Conservation (phyloP, 2,113 vertebrate species). For the Amazona guildingii region DNA sequence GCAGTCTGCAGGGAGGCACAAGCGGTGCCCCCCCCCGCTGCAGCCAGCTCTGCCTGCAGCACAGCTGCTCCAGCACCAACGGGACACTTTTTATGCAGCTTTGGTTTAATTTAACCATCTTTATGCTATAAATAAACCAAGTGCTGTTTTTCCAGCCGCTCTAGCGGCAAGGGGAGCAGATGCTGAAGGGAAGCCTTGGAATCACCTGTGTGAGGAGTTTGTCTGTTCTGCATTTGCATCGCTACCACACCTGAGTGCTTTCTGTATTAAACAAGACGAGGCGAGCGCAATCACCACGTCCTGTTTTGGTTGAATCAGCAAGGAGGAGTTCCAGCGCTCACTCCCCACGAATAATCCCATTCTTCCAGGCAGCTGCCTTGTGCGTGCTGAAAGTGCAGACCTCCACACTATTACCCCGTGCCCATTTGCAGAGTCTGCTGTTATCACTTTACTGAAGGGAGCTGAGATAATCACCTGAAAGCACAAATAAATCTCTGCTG, state of each 20-base stretch:
- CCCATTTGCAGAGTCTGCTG: conserved; percentile 34
- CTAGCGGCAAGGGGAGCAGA: neutral
- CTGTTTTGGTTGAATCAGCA: conserved; percentile 31
- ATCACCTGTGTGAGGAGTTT: neutral
- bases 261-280: neutral
- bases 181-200: neutral
- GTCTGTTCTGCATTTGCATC: fast-evolving
- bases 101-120: neutral
- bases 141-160: neutral
- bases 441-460: conserved; percentile 46
- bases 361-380: conserved; percentile 50
- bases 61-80: neutral
- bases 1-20: neutral
- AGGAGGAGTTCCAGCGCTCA: conserved; percentile 17
- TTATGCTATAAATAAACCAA: neutral
- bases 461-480: conserved; percentile 59
- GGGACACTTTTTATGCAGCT: neutral
- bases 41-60: neutral
- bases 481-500: conserved; percentile 23
- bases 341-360: conserved; percentile 1
- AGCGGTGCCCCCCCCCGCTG: neutral
- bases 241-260: neutral
- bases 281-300: neutral
- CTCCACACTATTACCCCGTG: neutral
- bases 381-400: conserved; percentile 41